Conservation (phyloP, 2,797 vertebrate genomes). For the Ctenopoma multispine region DNA sequence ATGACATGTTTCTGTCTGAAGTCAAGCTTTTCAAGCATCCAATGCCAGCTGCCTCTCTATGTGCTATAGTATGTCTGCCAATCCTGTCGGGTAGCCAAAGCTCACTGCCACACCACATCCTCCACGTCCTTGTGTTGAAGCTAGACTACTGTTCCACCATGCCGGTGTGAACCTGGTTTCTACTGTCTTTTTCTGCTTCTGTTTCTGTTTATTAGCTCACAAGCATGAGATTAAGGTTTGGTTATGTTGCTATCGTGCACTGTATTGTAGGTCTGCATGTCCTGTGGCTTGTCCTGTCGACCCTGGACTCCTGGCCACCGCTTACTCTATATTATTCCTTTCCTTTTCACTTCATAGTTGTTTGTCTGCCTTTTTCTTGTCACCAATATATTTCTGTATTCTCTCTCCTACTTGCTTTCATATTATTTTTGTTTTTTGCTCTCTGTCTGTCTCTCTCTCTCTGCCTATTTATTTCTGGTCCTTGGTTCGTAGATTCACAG, state of each 20-base stretch:
- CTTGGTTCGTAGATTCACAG: conserved; percentile 22
- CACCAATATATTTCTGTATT: conserved; percentile 1
- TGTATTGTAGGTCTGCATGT: neutral
- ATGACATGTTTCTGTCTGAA: conserved; percentile 67
- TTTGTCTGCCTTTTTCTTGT: conserved; percentile 1
- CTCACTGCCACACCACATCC: conserved; percentile 34
- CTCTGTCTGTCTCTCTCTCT: neutral
- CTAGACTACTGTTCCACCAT: conserved; percentile 13
- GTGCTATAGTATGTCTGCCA: conserved; percentile 41
- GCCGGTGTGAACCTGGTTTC: conserved; percentile 34
- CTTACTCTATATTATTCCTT: conserved; percentile 2
- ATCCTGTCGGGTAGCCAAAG: conserved; percentile 31
- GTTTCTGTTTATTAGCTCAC: conserved; percentile 24
- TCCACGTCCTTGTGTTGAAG: conserved; percentile 37
- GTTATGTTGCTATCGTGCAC: conserved; percentile 4
- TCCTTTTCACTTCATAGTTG: neutral
- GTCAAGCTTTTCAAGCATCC: conserved; percentile 47
- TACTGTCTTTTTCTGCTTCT: conserved; percentile 20
- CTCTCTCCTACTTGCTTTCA: conserved; percentile 7
- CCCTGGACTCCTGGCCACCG: neutral
- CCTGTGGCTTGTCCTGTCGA: neutral
- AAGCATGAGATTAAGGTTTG: neutral
- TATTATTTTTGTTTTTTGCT: conserved; percentile 17
- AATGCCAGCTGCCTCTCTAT: conserved; percentile 43
- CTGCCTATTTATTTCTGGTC: conserved; percentile 35